Evolutionary conservation across 2,888 invertebrate species (phyloP).

Genomic region (Sussaba pulchella): DNA sequence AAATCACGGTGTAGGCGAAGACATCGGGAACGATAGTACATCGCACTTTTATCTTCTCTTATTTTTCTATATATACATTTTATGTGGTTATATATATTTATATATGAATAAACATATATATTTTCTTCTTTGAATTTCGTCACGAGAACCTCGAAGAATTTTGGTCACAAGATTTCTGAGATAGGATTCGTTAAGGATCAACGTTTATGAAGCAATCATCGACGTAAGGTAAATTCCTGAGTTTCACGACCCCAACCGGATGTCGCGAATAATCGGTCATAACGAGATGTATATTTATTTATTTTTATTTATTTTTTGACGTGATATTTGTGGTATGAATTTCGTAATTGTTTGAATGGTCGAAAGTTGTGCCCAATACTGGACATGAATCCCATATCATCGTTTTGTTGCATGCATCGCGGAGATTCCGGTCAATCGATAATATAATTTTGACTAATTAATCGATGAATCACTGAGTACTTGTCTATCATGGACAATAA

Average conservation of each 20-base stretch:
- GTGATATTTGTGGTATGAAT: too few relatives aligned
- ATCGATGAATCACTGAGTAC: too few relatives aligned
- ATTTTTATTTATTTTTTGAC: too few relatives aligned
- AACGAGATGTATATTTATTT: too few relatives aligned
- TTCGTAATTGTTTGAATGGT: too few relatives aligned
- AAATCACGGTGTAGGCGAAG: constrained; percentile 20
- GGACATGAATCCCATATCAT: too few relatives aligned
- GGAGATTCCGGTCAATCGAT: too few relatives aligned
- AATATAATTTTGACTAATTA: too few relatives aligned
- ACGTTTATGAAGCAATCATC: neutral
- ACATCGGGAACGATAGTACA: constrained; percentile 46
- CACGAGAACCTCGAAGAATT: constrained; percentile 46
- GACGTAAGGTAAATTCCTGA: neutral
- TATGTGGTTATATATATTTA: neutral
- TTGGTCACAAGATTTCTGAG: constrained; percentile 48
- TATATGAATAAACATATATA: constrained; percentile 1
- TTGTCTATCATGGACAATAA: too few relatives aligned
- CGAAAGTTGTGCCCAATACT: too few relatives aligned
- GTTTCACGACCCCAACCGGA: neutral
- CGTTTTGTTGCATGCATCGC: too few relatives aligned
- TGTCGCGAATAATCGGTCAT: neutral
- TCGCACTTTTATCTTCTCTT: constrained; percentile 59
- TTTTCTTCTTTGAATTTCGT: neutral
- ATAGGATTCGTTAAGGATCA: constrained; percentile 25
- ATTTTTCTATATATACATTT: neutral